Conservation (phyloP, 2,888 invertebrate genomes). For the Clusia tigrina region DNA sequence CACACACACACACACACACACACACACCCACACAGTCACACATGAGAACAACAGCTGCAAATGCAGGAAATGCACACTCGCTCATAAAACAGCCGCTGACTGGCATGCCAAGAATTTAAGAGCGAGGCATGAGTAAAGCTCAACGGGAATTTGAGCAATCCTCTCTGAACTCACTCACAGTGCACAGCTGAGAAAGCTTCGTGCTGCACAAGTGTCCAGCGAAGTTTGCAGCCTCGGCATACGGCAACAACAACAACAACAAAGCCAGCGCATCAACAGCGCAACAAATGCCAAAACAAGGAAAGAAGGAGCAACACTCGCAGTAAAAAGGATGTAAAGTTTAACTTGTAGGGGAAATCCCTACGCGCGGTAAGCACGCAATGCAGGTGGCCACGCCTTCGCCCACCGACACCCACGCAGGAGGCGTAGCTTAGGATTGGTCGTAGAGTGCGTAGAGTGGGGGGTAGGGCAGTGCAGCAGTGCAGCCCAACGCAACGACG, state of each 20-base stretch:
- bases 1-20: not conserved
- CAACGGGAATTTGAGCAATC: not conserved
- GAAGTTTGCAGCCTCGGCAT: not conserved
- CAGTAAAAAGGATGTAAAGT: not conserved
- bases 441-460: slow-evolving; percentile 1
- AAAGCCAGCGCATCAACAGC: not conserved
- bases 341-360: slow-evolving; percentile 25
- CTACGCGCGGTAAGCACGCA: slow-evolving; percentile 34
- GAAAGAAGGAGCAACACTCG: not conserved
- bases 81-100: not conserved
- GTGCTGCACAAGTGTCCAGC: slow-evolving; percentile 17
- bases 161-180: not conserved
- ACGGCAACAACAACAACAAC: not conserved
- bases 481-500: slow-evolving; percentile 26
- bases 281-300: not conserved
- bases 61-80: not conserved
- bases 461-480: not conserved
- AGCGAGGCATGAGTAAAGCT: slow-evolving; percentile 1
- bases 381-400: slow-evolving; percentile 28
- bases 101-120: not conserved
- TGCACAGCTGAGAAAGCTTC: not conserved
- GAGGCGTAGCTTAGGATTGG: slow-evolving; percentile 34
- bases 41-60: not conserved
- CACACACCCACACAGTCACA: not conserved
- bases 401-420: slow-evolving; percentile 14